Evolutionary conservation across 1,140 invertebrate species (phyloP).

Genomic region (Mactra quadrangularis): DNA sequence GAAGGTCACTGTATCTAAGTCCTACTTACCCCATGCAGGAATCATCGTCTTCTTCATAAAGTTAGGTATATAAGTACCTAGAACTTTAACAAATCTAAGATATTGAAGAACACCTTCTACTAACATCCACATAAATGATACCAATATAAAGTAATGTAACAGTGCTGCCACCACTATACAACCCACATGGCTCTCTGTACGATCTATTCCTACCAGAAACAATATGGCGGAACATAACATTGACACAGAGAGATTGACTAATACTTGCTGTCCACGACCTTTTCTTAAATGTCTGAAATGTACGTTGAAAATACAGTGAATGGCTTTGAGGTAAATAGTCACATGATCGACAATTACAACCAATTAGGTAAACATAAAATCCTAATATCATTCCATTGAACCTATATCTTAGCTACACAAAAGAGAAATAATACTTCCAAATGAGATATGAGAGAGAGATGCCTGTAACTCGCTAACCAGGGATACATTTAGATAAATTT

Average conservation of each 20-base stretch:
- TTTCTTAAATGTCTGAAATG: conserved; percentile 74
- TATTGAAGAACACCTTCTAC: conserved; percentile 84
- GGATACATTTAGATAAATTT: no score
- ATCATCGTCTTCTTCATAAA: conserved; percentile 82
- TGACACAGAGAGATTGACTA: conserved; percentile 77
- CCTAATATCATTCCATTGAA: no score
- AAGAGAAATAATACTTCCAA: no score
- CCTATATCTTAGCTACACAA: no score
- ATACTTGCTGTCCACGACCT: conserved; percentile 76
- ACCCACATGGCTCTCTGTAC: conserved; percentile 66
- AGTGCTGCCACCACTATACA: conserved; percentile 81
- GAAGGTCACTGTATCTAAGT: no score
- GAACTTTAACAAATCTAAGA: conserved; percentile 84
- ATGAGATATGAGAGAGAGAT: no score
- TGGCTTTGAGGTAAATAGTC: no score
- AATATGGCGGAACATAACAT: conserved; percentile 75
- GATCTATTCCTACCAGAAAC: conserved; percentile 77
- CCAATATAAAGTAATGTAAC: conserved; percentile 84
- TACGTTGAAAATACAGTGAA: not conserved
- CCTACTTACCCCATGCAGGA: conserved; percentile 83
- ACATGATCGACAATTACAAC: no score
- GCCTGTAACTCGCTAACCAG: no score
- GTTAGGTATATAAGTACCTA: conserved; percentile 82
- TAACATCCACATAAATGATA: conserved; percentile 85
- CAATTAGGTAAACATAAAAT: no score